These are phyloP conservation scores for Bimastos eiseni DNA, from an alignment of 2,888 invertebrate species.

Conservation along the genomic window DNA sequence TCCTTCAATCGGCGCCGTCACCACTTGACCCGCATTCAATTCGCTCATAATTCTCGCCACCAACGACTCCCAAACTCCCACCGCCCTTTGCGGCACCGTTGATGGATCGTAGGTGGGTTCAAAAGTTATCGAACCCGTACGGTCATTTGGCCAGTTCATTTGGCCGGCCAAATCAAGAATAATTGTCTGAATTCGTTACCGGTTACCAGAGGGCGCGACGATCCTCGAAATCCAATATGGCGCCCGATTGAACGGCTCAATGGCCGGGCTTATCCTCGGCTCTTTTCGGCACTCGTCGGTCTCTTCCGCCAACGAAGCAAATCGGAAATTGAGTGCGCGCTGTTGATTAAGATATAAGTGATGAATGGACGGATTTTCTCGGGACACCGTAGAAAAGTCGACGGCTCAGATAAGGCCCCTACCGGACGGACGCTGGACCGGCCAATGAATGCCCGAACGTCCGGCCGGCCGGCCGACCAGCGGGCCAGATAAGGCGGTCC, in stretches of 20 bases:
- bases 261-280: constrained; percentile 7
- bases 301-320: constrained; percentile 1
- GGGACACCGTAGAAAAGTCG: background rate
- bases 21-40: constrained; percentile 15
- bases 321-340: constrained; percentile 24
- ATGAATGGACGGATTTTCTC: background rate
- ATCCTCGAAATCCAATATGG: constrained; percentile 24
- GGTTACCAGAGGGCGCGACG: constrained; percentile 24
- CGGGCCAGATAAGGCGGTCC: constrained; percentile 24
- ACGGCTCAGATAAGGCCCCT: background rate
- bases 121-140: constrained; percentile 19
- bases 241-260: constrained; percentile 24
- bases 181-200: constrained; percentile 26
- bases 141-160: constrained; percentile 23
- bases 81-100: background rate
- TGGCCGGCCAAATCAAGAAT: constrained; percentile 24
- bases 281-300: constrained; percentile 16
- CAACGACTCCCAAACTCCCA: background rate
- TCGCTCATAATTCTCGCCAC: constrained; percentile 21
- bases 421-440: background rate
- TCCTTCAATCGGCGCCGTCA: background rate
- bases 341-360: constrained; percentile 23
- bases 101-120: constrained; percentile 8
- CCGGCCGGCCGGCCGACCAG: background rate
- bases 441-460: background rate